Percentiles rank a stretch among this genome's conserved stretches.
Evolutionary conservation across 1,140 invertebrate genomes (phyloP).

Genomic region (Vollenhovia emeryi): DNA sequence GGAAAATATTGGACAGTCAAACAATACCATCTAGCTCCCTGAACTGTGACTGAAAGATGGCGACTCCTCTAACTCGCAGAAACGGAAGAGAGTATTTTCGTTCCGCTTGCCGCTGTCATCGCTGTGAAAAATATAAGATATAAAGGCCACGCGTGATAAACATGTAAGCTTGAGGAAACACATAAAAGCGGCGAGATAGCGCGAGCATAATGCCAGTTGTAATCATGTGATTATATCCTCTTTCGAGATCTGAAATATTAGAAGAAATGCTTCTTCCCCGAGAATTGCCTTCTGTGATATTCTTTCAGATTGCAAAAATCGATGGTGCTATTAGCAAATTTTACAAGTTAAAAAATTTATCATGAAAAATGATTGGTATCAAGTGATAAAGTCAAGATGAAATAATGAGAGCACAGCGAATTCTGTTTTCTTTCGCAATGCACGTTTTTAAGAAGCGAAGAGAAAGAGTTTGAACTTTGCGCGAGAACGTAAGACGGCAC

Average conservation of each 20-base stretch:
- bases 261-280: neutral
- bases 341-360: neutral
- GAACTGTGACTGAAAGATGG: neutral
- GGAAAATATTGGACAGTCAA: slow-evolving; percentile 15
- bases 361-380: neutral
- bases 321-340: neutral
- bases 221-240: neutral
- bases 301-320: neutral
- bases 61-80: neutral
- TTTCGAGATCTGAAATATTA: neutral
- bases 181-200: neutral
- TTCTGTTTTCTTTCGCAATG: neutral
- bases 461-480: neutral
- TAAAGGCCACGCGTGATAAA: neutral
- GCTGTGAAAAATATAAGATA: neutral
- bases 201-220: neutral
- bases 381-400: neutral
- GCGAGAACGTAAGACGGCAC: neutral
- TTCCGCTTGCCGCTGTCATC: neutral
- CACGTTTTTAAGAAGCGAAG: neutral
- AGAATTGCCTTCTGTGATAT: neutral
- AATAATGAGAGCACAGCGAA: neutral
- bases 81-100: slow-evolving; percentile 10
- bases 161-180: neutral
- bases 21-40: slow-evolving; percentile 1